phyloP scores from a whole-genome alignment of 2,113 vertebrate genomes.

The Petrocephalus microphthalmus region DNA sequence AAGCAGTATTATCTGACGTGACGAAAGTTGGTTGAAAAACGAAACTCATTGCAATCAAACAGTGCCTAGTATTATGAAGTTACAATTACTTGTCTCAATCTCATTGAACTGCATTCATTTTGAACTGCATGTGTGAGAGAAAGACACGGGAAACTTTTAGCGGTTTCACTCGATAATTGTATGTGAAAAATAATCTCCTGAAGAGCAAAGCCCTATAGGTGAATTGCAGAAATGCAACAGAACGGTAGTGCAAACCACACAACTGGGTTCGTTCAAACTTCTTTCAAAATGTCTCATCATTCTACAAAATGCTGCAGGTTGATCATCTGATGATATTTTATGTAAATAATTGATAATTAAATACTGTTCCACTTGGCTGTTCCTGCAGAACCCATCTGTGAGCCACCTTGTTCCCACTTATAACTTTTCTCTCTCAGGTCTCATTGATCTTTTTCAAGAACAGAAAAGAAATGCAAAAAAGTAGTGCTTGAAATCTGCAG shows the following conservation, averaged over 20 bases:
- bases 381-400: constrained; percentile 24
- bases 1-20: constrained; percentile 28
- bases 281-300: neutral
- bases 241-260: neutral
- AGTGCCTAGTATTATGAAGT: neutral
- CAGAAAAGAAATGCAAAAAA: constrained; percentile 14
- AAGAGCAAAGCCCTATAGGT: constrained; percentile 12
- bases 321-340: neutral
- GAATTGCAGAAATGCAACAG: neutral
- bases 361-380: neutral
- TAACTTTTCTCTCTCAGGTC: neutral
- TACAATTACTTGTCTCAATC: neutral
- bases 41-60: neutral
- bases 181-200: neutral
- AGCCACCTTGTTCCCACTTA: neutral
- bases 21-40: constrained; percentile 22
- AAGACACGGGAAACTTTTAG: neutral
- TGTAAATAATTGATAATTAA: constrained; percentile 19
- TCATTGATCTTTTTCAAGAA: constrained; percentile 13
- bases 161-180: neutral
- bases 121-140: neutral
- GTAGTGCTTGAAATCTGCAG: neutral
- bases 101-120: neutral
- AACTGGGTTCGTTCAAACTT: neutral
- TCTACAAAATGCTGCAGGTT: neutral